These are phyloP conservation scores for Acestrorhynchus altus DNA, from an alignment of 2,797 vertebrate species.

Conservation along the genomic window DNA sequence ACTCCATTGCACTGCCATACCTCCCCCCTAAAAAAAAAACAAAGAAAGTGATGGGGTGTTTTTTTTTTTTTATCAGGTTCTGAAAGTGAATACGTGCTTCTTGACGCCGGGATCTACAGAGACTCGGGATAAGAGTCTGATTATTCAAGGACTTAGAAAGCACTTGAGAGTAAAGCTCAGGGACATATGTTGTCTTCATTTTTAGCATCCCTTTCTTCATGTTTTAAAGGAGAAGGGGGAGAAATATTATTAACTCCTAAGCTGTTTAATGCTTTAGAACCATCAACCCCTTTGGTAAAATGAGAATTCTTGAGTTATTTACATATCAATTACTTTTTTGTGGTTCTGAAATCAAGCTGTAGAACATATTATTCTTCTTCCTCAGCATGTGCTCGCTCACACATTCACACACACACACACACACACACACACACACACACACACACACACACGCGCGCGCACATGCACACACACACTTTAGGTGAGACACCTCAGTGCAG, in stretches of 20 bases:
- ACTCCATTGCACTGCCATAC: slow-evolving; percentile 8
- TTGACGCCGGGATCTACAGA: slow-evolving; percentile 58
- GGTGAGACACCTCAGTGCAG: not conserved
- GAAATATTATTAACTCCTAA: slow-evolving; percentile 78
- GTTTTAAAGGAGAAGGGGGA: slow-evolving; percentile 26
- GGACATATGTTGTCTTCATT: slow-evolving; percentile 75
- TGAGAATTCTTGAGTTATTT: slow-evolving; percentile 79
- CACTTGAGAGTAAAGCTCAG: slow-evolving; percentile 64
- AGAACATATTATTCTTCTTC: slow-evolving; percentile 62
- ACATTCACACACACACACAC: slow-evolving; percentile 32
- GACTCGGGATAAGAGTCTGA: slow-evolving; percentile 61
- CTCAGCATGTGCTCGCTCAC: slow-evolving; percentile 46
- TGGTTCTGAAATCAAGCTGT: slow-evolving; percentile 68
- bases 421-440: slow-evolving; percentile 37
- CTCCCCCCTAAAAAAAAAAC: slow-evolving; percentile 2
- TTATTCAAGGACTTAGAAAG: slow-evolving; percentile 68
- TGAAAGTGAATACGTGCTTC: slow-evolving; percentile 53
- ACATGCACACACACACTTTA: no score
- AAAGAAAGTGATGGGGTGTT: slow-evolving; percentile 14
- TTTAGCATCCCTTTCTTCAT: slow-evolving; percentile 52
- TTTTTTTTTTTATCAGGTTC: slow-evolving; percentile 37
- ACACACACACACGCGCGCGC: no score
- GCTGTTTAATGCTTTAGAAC: slow-evolving; percentile 77
- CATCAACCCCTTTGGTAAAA: slow-evolving; percentile 80
- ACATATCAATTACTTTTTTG: slow-evolving; percentile 83